Percentiles rank a stretch among this genome's conserved stretches.
Conservation (phyloP, 2,113 vertebrate genomes). For the Oncorhynchus tshawytscha region DNA sequence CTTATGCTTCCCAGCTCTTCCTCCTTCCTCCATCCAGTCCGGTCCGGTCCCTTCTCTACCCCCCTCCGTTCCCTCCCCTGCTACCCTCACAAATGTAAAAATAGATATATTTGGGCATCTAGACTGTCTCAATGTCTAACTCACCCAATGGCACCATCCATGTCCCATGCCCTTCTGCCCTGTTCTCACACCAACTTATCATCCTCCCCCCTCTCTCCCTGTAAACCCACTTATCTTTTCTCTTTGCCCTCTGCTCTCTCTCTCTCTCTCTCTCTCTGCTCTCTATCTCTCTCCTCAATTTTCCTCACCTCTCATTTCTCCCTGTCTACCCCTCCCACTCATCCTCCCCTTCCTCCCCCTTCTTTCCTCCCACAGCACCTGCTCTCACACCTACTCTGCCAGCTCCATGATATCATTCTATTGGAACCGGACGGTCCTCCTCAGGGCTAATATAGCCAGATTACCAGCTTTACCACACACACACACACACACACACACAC, state of each 20-base stretch:
- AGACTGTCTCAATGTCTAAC: no score
- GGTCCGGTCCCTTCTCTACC: background rate
- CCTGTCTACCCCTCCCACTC: background rate
- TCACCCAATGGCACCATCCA: no score
- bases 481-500: background rate
- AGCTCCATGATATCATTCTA: slow-evolving; percentile 10
- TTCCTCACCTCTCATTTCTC: background rate
- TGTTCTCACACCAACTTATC: no score
- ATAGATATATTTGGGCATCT: no score
- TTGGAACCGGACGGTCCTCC: no score
- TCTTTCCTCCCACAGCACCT: background rate
- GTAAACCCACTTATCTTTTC: background rate
- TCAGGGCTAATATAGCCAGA: no score
- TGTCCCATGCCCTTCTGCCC: no score
- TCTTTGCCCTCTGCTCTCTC: background rate
- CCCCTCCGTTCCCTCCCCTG: background rate
- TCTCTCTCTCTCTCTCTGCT: background rate
- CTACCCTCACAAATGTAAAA: no score
- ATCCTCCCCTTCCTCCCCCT: background rate
- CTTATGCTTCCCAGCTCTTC: background rate
- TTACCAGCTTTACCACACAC: no score
- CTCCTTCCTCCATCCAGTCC: background rate
- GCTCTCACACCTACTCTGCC: background rate
- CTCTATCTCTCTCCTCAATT: background rate
- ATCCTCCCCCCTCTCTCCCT: background rate